Evolutionary conservation across 2,888 invertebrate species (phyloP).

Genomic region (Drosophila parthenogenetica): DNA sequence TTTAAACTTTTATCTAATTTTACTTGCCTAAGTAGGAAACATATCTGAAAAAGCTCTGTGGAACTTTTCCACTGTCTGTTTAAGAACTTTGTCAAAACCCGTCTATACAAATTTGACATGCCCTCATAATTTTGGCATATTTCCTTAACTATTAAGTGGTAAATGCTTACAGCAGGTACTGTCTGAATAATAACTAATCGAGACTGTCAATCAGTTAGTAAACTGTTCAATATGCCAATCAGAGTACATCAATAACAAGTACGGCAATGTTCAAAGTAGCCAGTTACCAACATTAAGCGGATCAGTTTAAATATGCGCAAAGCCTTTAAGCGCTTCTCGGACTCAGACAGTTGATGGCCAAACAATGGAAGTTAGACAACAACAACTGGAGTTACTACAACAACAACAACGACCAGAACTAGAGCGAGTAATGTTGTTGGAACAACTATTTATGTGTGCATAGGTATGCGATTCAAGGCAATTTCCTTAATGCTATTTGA

Average conservation of each 20-base stretch:
- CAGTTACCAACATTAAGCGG: slow-evolving; percentile 47
- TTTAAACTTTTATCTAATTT: too few species aligned
- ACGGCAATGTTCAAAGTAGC: slow-evolving; percentile 23
- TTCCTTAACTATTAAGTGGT: slow-evolving; percentile 1
- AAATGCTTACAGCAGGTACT: background rate
- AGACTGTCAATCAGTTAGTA: slow-evolving; percentile 8
- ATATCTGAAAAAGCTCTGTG: too few species aligned
- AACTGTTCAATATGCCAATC: slow-evolving; percentile 48
- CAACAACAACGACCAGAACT: slow-evolving; percentile 31
- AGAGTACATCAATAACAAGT: slow-evolving; percentile 43
- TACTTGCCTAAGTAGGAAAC: too few species aligned
- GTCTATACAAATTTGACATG: background rate
- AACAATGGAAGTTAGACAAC: slow-evolving; percentile 55
- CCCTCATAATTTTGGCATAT: background rate
- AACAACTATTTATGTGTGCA: slow-evolving; percentile 61
- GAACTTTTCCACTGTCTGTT: background rate
- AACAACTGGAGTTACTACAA: slow-evolving; percentile 22
- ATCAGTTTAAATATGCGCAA: slow-evolving; percentile 64
- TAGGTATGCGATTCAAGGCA: slow-evolving; percentile 74
- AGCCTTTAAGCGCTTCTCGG: slow-evolving; percentile 71
- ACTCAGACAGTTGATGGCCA: slow-evolving; percentile 60
- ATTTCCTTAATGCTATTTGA: slow-evolving; percentile 77
- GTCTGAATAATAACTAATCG: background rate
- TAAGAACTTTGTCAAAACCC: background rate
- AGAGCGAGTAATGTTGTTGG: background rate